Evolutionary conservation across 1,140 invertebrate genomes (phyloP), one percentile per base, ranked within the genome.

Genomic region (Diabrotica virgifera): DNA sequence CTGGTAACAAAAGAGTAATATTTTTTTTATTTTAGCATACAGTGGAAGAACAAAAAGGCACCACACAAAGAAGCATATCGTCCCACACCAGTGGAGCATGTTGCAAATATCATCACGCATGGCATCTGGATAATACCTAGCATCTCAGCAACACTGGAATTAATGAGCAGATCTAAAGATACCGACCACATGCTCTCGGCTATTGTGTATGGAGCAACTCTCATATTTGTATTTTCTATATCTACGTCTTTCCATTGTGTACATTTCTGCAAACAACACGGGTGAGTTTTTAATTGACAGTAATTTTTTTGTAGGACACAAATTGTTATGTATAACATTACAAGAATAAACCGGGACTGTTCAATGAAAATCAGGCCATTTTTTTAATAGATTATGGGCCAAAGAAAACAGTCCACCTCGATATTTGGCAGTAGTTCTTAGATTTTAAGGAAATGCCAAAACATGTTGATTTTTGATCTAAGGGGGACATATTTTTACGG

Each of bases 201-300:
- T 14, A 81, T 90, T 63, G 86, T 97, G 38, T 97, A 96, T 79
- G 95, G 95, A 5, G 82, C 86, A 14, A 91, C 93, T 9, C 82
- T 96, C 0, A 87, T 95, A 40, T 85, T 93, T 55, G 85, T 97
- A 36, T 97, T 97, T 80, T 87, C 86, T 13, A 85, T 95, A 6
- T 96, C 94, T n/a, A 95, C 93, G 13, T 86, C 89, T 73, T 97
- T 96, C 83, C 95, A 97, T 77, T 89, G 88, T 50, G 86, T 94
- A 10, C 95, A 91, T 77, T 96, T 90, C 73, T 89, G 85, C 74
- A 84, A 85, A 73, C 85, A 85, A 70, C 85, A 90, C 66, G 86
- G 85, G 90, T 91, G 78, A 81, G 79, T 81, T 13, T 24, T 14
- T 50, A 35, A n/a, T 6, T 13, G 50, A n/a, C 55, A 35, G 24